Evolutionary conservation across 2,888 invertebrate species (phyloP).

Genomic region (Halictus ligatus): DNA sequence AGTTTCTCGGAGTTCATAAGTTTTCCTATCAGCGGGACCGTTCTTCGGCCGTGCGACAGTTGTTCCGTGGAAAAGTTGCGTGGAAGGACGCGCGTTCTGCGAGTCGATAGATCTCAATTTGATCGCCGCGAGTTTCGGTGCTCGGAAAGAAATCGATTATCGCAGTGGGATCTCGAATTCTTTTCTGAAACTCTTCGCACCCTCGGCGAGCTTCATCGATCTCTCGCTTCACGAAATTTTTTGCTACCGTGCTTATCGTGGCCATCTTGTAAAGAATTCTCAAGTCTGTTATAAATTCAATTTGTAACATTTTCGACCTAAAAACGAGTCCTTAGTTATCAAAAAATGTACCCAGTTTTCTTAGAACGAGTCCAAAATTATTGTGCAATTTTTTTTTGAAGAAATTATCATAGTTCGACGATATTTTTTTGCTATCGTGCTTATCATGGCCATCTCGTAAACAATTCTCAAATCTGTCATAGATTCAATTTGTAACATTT

Average conservation of each 20-base stretch:
- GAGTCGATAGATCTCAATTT: constrained; percentile 2
- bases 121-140: background rate
- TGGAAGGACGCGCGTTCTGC: background rate
- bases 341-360: no score
- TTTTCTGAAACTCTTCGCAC: background rate
- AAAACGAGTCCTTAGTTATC: no score
- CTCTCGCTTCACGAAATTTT: background rate
- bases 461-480: no score
- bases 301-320: no score
- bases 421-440: no score
- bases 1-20: constrained; percentile 51
- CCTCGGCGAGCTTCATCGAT: background rate
- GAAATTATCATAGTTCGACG: no score
- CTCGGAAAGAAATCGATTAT: background rate
- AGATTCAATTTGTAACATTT: no score
- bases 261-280: background rate
- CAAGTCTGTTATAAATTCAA: no score
- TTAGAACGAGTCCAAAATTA: no score
- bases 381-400: no score
- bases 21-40: constrained; percentile 53
- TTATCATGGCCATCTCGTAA: no score
- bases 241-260: background rate
- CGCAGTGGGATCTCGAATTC: background rate
- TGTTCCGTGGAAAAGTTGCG: background rate
- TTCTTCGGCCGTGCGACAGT: constrained; percentile 24